Evolutionary conservation across 2,113 vertebrate genomes (phyloP).

Genomic region (Macrotis lagotis): DNA sequence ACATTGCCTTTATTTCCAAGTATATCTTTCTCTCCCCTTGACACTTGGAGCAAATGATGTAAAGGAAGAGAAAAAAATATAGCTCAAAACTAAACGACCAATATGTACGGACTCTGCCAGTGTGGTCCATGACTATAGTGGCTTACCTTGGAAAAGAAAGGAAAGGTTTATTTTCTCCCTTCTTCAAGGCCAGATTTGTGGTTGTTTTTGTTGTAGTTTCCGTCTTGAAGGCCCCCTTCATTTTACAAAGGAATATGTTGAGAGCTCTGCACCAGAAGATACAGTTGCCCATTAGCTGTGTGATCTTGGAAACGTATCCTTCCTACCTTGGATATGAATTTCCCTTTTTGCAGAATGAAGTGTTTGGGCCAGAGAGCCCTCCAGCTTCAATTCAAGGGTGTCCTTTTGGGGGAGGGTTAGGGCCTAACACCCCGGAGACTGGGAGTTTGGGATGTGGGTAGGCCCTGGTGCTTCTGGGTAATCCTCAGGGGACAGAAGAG

Average conservation of each 20-base stretch:
- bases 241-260: neutral
- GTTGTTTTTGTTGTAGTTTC: neutral
- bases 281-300: no score
- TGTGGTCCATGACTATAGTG: neutral
- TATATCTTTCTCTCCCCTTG: neutral
- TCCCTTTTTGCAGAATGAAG: no score
- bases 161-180: neutral
- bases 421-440: neutral
- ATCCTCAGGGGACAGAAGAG: neutral
- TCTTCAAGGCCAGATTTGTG: neutral
- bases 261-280: no score
- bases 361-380: neutral
- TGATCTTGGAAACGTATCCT: no score
- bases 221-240: neutral
- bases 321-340: no score
- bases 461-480: neutral
- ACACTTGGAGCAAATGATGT: neutral
- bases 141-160: no score
- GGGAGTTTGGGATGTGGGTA: neutral
- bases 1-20: neutral
- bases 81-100: neutral
- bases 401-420: neutral
- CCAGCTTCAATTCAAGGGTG: neutral
- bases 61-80: neutral
- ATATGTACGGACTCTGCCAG: neutral